These are phyloP conservation scores for Tragelaphus oryx DNA, from an alignment of 2,797 vertebrate species.

Conservation along the genomic window DNA sequence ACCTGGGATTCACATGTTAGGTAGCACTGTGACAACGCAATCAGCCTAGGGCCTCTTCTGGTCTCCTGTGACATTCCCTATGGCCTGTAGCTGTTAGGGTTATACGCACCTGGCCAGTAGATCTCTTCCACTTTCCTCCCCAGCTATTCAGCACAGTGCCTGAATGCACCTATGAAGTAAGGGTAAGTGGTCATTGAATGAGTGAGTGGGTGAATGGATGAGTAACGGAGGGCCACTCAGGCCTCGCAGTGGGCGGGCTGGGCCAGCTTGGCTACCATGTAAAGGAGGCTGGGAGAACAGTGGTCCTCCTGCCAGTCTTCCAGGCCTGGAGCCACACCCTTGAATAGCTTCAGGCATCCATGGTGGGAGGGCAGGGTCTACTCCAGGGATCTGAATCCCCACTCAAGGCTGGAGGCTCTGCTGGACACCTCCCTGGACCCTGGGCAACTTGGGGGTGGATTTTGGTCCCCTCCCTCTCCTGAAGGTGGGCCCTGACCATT, in stretches of 20 bases:
- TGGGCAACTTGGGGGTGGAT: accelerated
- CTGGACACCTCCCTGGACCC: not conserved
- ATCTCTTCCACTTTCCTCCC: no score
- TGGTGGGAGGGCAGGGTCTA: not conserved
- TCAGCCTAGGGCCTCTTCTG: not conserved
- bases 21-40: not conserved
- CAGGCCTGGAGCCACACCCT: not conserved
- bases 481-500: not conserved
- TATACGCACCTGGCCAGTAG: not conserved
- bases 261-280: not conserved
- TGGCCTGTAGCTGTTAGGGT: not conserved
- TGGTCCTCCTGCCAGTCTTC: not conserved
- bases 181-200: not conserved
- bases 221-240: not conserved
- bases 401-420: accelerated
- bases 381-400: not conserved
- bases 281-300: not conserved
- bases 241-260: accelerated
- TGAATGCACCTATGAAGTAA: accelerated
- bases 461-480: not conserved
- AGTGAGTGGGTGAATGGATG: not conserved
- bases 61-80: not conserved
- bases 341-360: not conserved
- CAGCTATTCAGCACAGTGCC: not conserved
- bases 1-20: accelerated